Percentiles rank a stretch among this genome's conserved stretches.
phyloP scores from a whole-genome alignment of 2,113 vertebrate genomes.

The Equus quagga region DNA sequence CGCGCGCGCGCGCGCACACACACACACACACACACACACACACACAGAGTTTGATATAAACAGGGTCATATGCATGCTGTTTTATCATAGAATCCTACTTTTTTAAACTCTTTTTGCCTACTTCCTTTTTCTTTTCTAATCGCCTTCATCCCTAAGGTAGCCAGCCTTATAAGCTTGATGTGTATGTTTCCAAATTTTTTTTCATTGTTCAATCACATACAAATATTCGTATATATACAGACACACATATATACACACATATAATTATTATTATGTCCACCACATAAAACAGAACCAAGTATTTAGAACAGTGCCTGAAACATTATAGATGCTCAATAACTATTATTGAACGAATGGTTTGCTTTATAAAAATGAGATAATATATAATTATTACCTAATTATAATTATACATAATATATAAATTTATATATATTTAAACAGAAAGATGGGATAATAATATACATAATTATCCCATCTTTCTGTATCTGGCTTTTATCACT shows the following conservation, averaged over 20 bases:
- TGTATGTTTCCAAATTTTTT: not conserved
- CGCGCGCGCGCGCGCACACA: too few species aligned
- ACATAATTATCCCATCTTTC: not conserved
- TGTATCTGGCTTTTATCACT: conserved; percentile 1
- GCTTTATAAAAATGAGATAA: conserved; percentile 22
- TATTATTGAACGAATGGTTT: conserved; percentile 14
- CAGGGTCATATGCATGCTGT: not conserved
- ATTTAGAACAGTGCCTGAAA: not conserved
- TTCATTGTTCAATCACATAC: not conserved
- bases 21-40: not conserved
- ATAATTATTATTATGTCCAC: not conserved
- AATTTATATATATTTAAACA: too few species aligned
- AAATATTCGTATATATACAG: not conserved
- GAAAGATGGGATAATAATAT: not conserved
- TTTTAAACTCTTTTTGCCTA: not conserved
- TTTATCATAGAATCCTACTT: not conserved
- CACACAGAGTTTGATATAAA: not conserved
- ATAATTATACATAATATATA: too few species aligned
- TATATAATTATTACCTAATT: too few species aligned
- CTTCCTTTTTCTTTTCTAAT: not conserved
- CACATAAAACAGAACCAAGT: not conserved
- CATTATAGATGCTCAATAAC: not conserved
- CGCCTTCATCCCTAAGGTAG: not conserved
- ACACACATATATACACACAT: not conserved
- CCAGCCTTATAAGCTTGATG: not conserved